Evolutionary conservation across 2,888 invertebrate species (phyloP).

Genomic region (Parasteatoda lunata): DNA sequence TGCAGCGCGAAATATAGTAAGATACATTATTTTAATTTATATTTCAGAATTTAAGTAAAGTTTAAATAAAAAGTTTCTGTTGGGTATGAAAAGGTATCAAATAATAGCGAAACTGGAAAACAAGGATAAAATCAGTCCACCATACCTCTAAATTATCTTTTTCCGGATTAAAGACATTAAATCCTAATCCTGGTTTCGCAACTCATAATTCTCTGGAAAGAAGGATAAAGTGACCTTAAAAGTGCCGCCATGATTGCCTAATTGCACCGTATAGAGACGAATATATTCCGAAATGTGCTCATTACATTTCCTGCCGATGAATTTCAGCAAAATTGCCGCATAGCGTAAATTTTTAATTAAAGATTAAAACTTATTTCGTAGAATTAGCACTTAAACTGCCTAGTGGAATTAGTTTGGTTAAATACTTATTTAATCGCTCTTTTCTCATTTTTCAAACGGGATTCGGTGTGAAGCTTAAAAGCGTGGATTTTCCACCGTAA

Average conservation of each 20-base stretch:
- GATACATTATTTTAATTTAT: no score
- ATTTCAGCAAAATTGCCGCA: constrained; percentile 14
- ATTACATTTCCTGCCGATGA: constrained; percentile 32
- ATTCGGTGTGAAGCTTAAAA: neutral
- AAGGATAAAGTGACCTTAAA: constrained; percentile 44
- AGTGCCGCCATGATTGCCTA: constrained; percentile 49
- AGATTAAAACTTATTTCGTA: constrained; percentile 48
- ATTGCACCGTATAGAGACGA: neutral
- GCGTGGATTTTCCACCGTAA: neutral
- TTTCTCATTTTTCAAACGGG: neutral
- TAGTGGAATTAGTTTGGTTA: constrained; percentile 10
- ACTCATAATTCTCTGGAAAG: constrained; percentile 40
- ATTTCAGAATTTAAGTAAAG: no score
- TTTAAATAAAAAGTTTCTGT: no score
- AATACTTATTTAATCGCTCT: neutral
- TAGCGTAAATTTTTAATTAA: constrained; percentile 58
- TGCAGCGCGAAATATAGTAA: no score
- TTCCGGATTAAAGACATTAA: constrained; percentile 50
- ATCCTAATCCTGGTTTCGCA: constrained; percentile 28
- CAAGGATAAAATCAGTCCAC: no score
- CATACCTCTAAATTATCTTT: neutral
- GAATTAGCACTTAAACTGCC: constrained; percentile 39
- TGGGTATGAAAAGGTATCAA: no score
- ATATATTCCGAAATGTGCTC: constrained; percentile 30
- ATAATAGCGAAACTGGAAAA: no score